Evolutionary conservation across 2,113 vertebrate genomes (phyloP).

Genomic region (Phycodurus eques): DNA sequence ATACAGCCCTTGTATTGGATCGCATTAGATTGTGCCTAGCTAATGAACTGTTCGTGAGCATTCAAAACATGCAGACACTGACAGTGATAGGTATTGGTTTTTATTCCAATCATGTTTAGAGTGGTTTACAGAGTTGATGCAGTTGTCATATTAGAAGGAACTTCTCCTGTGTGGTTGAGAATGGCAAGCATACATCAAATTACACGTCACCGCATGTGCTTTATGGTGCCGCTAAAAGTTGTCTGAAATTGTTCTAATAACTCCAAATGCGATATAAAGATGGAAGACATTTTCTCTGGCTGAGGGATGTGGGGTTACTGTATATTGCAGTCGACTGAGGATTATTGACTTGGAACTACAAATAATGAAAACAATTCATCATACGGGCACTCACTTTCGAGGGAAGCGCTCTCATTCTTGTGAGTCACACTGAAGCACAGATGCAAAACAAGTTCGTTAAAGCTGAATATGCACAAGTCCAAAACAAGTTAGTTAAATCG

Average conservation of each 20-base stretch:
- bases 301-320: slow-evolving; percentile 5
- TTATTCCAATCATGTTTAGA: slow-evolving; percentile 59
- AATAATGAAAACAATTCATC: slow-evolving; percentile 35
- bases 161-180: slow-evolving; percentile 16
- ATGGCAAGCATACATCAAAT: slow-evolving; percentile 26
- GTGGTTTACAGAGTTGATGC: slow-evolving; percentile 65
- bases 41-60: not conserved
- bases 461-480: not conserved
- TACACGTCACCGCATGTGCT: slow-evolving; percentile 35
- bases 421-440: slow-evolving; percentile 6
- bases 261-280: slow-evolving; percentile 10
- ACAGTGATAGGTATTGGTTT: slow-evolving; percentile 51
- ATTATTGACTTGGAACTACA: slow-evolving; percentile 12
- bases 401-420: slow-evolving; percentile 39
- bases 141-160: slow-evolving; percentile 37
- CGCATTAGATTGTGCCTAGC: not conserved
- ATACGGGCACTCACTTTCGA: slow-evolving; percentile 40
- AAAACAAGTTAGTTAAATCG: not conserved
- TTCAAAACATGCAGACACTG: slow-evolving; percentile 26
- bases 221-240: slow-evolving; percentile 12
- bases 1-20: not conserved
- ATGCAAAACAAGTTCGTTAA: slow-evolving; percentile 3
- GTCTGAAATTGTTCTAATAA: slow-evolving; percentile 10
- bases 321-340: slow-evolving; percentile 9
- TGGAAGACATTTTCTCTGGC: slow-evolving; percentile 50